These are phyloP conservation scores for Nomia melanderi DNA, from an alignment of 1,140 invertebrate species.

Conservation along the genomic window DNA sequence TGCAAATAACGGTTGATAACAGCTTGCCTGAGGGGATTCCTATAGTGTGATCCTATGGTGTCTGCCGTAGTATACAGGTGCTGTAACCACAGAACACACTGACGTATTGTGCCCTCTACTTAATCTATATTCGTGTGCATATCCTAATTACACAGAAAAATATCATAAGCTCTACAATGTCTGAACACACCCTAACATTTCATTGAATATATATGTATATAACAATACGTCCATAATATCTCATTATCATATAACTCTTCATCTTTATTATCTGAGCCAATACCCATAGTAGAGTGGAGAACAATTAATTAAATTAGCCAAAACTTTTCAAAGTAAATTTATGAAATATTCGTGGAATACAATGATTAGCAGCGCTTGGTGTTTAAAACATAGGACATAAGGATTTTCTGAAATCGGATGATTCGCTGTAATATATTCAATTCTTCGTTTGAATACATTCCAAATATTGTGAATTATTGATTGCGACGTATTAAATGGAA, in stretches of 20 bases:
- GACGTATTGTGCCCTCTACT: constrained; percentile 73
- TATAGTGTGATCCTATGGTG: constrained; percentile 84
- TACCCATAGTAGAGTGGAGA: constrained; percentile 66
- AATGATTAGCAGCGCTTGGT: constrained; percentile 68
- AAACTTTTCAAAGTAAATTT: constrained; percentile 59
- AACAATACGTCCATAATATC: constrained; percentile 4
- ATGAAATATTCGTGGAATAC: constrained; percentile 67
- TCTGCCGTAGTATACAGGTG: constrained; percentile 87
- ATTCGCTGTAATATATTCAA: no score
- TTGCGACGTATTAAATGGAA: no score
- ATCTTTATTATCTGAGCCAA: constrained; percentile 67
- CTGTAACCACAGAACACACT: constrained; percentile 85
- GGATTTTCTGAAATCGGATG: constrained; percentile 32
- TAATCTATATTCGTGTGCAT: constrained; percentile 53
- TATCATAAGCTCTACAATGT: constrained; percentile 43
- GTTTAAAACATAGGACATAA: constrained; percentile 71
- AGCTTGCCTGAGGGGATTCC: constrained; percentile 89
- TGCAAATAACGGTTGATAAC: constrained; percentile 81
- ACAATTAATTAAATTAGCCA: constrained; percentile 57
- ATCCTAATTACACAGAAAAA: constrained; percentile 31
- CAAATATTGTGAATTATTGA: no score
- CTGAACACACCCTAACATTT: constrained; percentile 12
- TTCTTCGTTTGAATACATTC: no score
- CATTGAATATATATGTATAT: background rate
- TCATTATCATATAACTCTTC: background rate